phyloP scores from a whole-genome alignment of 2,888 invertebrate species.

The Cephus nigrinus region DNA sequence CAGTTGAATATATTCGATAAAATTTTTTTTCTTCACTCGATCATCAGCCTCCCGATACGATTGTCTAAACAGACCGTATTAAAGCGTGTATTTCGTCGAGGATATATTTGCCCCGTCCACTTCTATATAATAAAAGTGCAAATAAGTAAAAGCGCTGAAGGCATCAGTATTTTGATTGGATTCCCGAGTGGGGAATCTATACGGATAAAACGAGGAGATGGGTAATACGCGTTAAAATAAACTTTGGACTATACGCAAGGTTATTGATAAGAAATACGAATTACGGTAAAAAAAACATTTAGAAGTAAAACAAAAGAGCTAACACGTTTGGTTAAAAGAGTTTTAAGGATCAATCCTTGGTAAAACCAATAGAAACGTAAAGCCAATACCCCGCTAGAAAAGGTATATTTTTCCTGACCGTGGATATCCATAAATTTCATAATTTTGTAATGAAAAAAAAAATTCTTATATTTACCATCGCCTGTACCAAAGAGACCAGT shows the following conservation, averaged over 20 bases:
- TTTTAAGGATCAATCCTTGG: too few species aligned
- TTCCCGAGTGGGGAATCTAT: background rate
- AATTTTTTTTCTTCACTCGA: background rate
- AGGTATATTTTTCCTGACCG: too few species aligned
- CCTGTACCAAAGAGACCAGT: too few species aligned
- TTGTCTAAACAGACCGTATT: background rate
- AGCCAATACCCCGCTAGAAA: too few species aligned
- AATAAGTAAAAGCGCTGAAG: background rate
- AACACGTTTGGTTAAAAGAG: too few species aligned
- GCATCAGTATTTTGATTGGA: background rate
- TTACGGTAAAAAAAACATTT: background rate
- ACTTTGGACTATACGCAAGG: background rate
- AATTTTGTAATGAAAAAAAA: background rate
- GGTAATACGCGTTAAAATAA: background rate
- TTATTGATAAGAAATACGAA: background rate
- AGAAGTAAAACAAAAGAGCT: too few species aligned
- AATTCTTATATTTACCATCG: background rate
- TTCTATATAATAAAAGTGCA: background rate
- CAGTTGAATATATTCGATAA: background rate
- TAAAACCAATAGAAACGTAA: too few species aligned
- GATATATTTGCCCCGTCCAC: background rate
- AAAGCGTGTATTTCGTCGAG: background rate
- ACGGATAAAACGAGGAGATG: background rate
- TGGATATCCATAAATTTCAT: background rate
- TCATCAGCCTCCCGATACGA: background rate